Evolutionary conservation across 92 coral and sea anemone species (phyloP), one percentile per base, ranked within the genome.

Genomic region (Zoanthus sociatus): DNA sequence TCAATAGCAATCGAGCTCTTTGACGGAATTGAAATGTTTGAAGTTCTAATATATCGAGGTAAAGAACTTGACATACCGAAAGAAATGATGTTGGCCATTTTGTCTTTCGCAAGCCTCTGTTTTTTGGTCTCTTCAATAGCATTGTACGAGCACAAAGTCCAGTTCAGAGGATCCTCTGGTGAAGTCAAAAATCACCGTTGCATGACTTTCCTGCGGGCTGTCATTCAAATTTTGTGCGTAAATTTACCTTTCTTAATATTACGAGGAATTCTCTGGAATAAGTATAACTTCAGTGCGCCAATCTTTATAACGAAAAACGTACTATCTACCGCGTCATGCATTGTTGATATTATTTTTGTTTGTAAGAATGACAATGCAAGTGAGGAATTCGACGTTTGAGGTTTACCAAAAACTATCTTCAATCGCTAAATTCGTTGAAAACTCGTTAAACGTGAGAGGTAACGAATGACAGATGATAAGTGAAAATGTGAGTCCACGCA

Each of bases 1-100:
- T 71, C 77, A 15, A 84, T 90, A 14, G 88, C 89, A 44, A 51
- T 93, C 42, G 95, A 93, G 20, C 77, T 90, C 51, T 92, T 92
- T 79, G 26, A 26, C 26, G 26, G 26, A 26, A 26, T 26, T 26
- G 26, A 26, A 26, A 26, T 26, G 26, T 0, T 92, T 16, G 87
- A 83, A 63, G 85, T 92, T 11, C 71, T 93, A 30, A 73, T 93
- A 4, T 45, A 50, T 7, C 87, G 88, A 46, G 87, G 84, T 10
- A 33, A 61, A 21, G 55, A 72, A 13, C 82, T 84, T 4, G 12
- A n/a, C 3, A 58, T 84, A 14, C 64, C 79, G 12, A 21, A 53
- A 63, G 11, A 31, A 37, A 69, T 86, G 53, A 90, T 91, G 63
- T 21, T 16, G 14, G 74, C 63, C 17, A 78, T 91, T 37, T 54